Evolutionary conservation across 2,797 vertebrate genomes (phyloP).

Genomic region (Clarias laeviceps): DNA sequence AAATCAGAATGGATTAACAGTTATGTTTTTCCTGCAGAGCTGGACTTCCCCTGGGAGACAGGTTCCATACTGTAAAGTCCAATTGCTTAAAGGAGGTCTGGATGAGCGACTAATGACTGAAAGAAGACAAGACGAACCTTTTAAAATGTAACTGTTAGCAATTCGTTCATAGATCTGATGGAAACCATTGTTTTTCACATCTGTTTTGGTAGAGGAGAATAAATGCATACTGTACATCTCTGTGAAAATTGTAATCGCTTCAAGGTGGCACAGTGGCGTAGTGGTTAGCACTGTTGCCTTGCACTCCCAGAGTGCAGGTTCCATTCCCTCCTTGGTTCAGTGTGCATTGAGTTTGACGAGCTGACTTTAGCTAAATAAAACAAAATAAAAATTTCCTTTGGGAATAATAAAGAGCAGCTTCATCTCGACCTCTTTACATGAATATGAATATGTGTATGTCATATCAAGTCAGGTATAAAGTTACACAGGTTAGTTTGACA

Average conservation of each 20-base stretch:
- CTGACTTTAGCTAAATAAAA: background rate
- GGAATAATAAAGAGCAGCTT: too few species aligned
- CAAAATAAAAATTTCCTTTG: too few species aligned
- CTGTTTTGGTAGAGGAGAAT: background rate
- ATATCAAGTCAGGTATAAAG: too few species aligned
- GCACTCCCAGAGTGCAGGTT: too few species aligned
- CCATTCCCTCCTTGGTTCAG: too few species aligned
- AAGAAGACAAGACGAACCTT: background rate
- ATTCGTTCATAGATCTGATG: too few species aligned
- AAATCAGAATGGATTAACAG: conserved; percentile 60
- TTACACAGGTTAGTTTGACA: too few species aligned
- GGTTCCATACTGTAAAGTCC: background rate
- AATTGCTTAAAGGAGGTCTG: background rate
- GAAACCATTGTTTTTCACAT: background rate
- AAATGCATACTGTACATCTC: background rate
- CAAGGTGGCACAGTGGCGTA: too few species aligned
- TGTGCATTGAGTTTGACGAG: background rate
- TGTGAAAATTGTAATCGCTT: too few species aligned
- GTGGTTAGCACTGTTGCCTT: too few species aligned
- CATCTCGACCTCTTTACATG: too few species aligned
- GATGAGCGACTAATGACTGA: background rate
- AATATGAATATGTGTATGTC: too few species aligned
- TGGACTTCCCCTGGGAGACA: background rate
- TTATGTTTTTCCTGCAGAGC: conserved; percentile 49
- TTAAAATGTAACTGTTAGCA: background rate